Evolutionary conservation across 2,888 invertebrate species (phyloP), one percentile per base, ranked within the genome.

Genomic region (Apantesis nais): DNA sequence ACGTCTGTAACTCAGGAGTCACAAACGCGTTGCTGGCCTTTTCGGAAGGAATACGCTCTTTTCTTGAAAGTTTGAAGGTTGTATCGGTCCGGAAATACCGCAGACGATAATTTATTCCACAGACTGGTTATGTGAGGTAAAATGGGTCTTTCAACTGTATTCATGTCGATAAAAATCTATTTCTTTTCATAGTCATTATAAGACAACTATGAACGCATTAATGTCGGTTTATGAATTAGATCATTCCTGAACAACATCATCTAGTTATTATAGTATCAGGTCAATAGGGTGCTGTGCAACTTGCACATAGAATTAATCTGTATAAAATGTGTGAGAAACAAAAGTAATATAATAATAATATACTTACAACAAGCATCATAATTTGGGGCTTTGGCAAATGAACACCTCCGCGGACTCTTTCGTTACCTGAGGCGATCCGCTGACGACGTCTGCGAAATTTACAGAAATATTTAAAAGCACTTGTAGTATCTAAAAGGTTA

Each of bases 311-410:
- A 55, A 25, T 25, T 25, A 2, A n/a, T 55, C 3, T 55, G 12
- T 12, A n/a, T 25, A 25, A 25, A 9, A 16, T 29, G 14, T 29
- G 14, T 25, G 29, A 3, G 25, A 29, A 58, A 29, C 7, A 58
- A 29, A 29, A 29, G 0, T 16, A n/a, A n/a, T n/a, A n/a, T n/a
- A n/a, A n/a, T n/a, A n/a, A 60, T 14, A 29, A 19, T 14, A 9
- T 29, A 88, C 92, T 89, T 81, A 94, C 94, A 73, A 94, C 94
- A 72, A 90, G 81, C 94, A 94, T 93, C 94, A 94, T 94, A 5
- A 92, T 66, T 73, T 91, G 83, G 0, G 94, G 93, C 66, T 86
- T 86, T 0, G 94, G 93, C 34, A 94, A 70, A 5, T 76, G 84
- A 0, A 85, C 76, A 0, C 93, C 94, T 0, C 93, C 94, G 0